These are phyloP conservation scores for Chesias legatella DNA, from an alignment of 2,888 invertebrate genomes.

Conservation along the genomic window DNA sequence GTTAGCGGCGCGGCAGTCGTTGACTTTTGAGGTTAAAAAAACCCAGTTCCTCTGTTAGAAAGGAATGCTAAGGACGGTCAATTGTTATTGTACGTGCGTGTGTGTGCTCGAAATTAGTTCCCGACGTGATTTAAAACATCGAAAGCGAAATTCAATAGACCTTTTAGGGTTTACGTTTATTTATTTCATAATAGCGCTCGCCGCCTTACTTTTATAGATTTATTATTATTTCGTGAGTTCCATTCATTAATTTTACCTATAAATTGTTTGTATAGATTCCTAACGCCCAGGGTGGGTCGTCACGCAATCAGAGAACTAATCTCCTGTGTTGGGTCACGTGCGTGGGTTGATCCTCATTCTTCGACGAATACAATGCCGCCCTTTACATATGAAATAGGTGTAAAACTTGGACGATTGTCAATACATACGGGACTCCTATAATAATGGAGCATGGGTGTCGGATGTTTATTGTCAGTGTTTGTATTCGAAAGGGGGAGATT, in stretches of 20 bases:
- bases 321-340: constrained; percentile 68
- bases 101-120: constrained; percentile 25
- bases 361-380: constrained; percentile 52
- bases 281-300: constrained; percentile 57
- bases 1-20: constrained; percentile 38
- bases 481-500: background rate
- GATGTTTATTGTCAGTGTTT: constrained; percentile 18
- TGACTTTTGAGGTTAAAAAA: constrained; percentile 37
- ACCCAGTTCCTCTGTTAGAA: constrained; percentile 40
- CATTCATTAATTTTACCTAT: constrained; percentile 40
- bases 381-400: constrained; percentile 49
- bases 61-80: constrained; percentile 39
- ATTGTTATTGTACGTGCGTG: constrained; percentile 27
- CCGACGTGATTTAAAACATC: constrained; percentile 15
- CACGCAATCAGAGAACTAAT: constrained; percentile 71
- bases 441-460: constrained; percentile 17
- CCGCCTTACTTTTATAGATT: background rate
- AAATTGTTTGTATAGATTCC: constrained; percentile 35
- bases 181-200: too few species aligned
- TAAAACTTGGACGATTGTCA: constrained; percentile 25
- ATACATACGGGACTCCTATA: constrained; percentile 22
- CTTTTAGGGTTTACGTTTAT: too few species aligned
- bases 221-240: background rate
- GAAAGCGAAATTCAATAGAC: constrained; percentile 23
- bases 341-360: constrained; percentile 48